Conservation (phyloP, 2,888 invertebrate genomes). For the Macroteleia sp. region DNA sequence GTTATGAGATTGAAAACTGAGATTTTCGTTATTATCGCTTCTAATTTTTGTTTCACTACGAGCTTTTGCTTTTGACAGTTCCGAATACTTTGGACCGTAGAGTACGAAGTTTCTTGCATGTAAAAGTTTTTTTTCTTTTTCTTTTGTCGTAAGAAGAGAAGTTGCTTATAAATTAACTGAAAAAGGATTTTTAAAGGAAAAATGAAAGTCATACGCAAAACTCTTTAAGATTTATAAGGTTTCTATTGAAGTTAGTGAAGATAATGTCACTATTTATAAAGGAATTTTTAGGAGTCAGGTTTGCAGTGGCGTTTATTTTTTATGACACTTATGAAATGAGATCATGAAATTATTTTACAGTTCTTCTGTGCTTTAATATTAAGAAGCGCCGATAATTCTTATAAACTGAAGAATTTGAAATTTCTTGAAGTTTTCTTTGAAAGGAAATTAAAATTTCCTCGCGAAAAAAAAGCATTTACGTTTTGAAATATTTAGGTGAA, state of each 20-base stretch:
- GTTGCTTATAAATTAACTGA: constrained; percentile 1
- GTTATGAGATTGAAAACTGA: not conserved
- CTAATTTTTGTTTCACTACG: not conserved
- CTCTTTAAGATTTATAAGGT: constrained; percentile 10
- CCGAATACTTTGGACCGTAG: not conserved
- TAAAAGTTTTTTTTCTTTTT: not conserved
- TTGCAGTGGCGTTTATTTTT: constrained; percentile 17
- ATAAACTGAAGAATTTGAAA: too few species aligned
- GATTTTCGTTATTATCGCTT: not conserved
- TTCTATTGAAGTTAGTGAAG: constrained; percentile 6
- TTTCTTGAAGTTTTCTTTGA: too few species aligned
- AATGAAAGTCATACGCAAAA: not conserved
- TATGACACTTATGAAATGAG: constrained; percentile 6
- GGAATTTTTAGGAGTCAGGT: constrained; percentile 18
- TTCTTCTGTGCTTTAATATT: too few species aligned
- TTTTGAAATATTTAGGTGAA: too few species aligned
- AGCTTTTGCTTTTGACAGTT: not conserved
- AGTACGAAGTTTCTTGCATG: not conserved
- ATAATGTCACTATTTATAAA: constrained; percentile 26
- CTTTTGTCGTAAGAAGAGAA: not conserved
- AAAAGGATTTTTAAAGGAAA: constrained; percentile 3
- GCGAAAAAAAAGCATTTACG: too few species aligned
- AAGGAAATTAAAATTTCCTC: too few species aligned
- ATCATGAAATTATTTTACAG: constrained; percentile 20
- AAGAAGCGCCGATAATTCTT: too few species aligned